phyloP scores from a whole-genome alignment of 2,113 vertebrate genomes.

The Aptenodytes forsteri region DNA sequence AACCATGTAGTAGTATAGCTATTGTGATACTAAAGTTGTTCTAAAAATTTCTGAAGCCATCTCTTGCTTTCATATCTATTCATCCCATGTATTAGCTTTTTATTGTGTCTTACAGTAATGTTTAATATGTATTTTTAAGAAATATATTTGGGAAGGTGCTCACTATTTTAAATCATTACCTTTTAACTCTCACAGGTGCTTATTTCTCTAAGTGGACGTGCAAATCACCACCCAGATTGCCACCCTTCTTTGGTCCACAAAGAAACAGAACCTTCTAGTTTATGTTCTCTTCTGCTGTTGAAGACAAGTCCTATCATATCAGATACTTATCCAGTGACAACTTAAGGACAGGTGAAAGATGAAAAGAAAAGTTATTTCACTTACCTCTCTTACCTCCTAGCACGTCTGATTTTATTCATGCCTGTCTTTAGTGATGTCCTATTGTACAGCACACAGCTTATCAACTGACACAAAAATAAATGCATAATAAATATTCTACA shows the following conservation, averaged over 20 bases:
- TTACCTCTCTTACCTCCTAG: neutral
- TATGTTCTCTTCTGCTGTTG: neutral
- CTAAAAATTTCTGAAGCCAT: neutral
- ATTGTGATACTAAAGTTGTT: neutral
- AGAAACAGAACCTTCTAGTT: neutral
- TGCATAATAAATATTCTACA: neutral
- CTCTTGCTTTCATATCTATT: neutral
- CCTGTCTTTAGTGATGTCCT: neutral
- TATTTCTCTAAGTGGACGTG: neutral
- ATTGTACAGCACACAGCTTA: neutral
- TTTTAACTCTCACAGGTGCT: neutral
- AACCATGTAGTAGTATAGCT: neutral
- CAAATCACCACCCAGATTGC: neutral
- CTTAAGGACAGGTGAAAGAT: conserved; percentile 18
- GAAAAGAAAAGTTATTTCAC: conserved; percentile 6
- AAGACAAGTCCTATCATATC: neutral
- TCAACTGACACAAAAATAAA: conserved; percentile 51
- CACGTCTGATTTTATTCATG: neutral
- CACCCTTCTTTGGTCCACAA: neutral
- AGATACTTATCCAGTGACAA: neutral
- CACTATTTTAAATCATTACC: neutral
- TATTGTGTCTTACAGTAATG: neutral
- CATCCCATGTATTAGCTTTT: neutral
- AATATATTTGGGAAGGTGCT: neutral
- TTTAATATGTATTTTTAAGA: neutral